Evolutionary conservation across 1,140 invertebrate genomes (phyloP).

Genomic region (Pseudobourletiella spinata): DNA sequence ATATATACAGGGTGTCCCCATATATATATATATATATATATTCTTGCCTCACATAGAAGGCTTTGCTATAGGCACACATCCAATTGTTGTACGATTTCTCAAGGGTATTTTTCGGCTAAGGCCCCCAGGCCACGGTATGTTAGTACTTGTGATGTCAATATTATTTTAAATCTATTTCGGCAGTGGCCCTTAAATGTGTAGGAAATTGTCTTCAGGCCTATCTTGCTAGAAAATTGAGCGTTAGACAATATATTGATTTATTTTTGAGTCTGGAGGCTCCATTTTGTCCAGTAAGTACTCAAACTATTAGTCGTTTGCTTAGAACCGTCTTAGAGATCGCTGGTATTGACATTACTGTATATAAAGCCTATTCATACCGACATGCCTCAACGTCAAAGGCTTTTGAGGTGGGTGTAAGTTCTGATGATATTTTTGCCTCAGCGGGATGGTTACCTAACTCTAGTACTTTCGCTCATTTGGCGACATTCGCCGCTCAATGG

Average conservation of each 20-base stretch:
- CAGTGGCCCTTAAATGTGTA: background rate
- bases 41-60: background rate
- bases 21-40: too few relatives aligned
- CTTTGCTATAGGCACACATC: background rate
- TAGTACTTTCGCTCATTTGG: background rate
- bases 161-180: too few relatives aligned
- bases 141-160: too few relatives aligned
- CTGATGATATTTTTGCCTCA: background rate
- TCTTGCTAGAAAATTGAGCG: background rate
- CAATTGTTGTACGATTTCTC: background rate
- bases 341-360: background rate
- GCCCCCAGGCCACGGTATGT: background rate
- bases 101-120: background rate
- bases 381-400: background rate
- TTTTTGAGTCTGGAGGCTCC: background rate
- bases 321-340: background rate
- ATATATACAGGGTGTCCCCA: too few relatives aligned
- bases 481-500: too few relatives aligned
- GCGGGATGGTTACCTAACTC: background rate
- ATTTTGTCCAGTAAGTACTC: background rate
- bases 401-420: background rate
- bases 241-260: too few relatives aligned
- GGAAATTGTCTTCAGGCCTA: background rate
- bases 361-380: too few relatives aligned
- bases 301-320: conserved; percentile 1